phyloP scores from a whole-genome alignment of 2,888 invertebrate species.

The Amitus sp. region DNA sequence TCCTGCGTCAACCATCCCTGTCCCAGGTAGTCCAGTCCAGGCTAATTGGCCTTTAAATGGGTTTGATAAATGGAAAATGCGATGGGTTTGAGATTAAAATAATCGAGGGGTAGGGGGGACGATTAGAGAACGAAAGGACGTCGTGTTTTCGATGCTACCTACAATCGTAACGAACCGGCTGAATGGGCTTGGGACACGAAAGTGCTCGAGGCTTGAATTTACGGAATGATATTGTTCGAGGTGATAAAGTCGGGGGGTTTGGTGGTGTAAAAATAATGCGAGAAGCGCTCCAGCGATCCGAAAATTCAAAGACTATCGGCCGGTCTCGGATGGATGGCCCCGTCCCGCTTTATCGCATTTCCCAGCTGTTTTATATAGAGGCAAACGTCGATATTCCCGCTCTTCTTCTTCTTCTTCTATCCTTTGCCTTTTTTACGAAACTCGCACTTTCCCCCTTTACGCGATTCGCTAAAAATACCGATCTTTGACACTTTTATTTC shows the following conservation, averaged over 20 bases:
- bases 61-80: too few species aligned
- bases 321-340: constrained; percentile 15
- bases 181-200: constrained; percentile 7
- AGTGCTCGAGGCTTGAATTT: not conserved
- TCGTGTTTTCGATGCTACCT: too few species aligned
- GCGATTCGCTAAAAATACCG: constrained; percentile 24
- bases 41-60: too few species aligned
- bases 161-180: constrained; percentile 9
- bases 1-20: constrained; percentile 75
- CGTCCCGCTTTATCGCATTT: constrained; percentile 7
- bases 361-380: constrained; percentile 9
- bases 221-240: not conserved
- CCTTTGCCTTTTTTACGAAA: too few species aligned
- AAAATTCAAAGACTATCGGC: constrained; percentile 58
- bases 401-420: not conserved
- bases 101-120: too few species aligned
- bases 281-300: constrained; percentile 58
- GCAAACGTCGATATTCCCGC: constrained; percentile 1
- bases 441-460: too few species aligned
- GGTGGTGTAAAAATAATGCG: constrained; percentile 50
- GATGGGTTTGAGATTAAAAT: too few species aligned
- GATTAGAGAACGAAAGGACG: too few species aligned
- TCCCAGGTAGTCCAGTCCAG: too few species aligned
- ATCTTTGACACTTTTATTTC: constrained; percentile 28
- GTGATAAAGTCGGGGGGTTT: constrained; percentile 22